Percentiles rank a stretch among this genome's conserved stretches.
Evolutionary conservation across 2,888 invertebrate species (phyloP).

Genomic region (Notodonta ziczac): DNA sequence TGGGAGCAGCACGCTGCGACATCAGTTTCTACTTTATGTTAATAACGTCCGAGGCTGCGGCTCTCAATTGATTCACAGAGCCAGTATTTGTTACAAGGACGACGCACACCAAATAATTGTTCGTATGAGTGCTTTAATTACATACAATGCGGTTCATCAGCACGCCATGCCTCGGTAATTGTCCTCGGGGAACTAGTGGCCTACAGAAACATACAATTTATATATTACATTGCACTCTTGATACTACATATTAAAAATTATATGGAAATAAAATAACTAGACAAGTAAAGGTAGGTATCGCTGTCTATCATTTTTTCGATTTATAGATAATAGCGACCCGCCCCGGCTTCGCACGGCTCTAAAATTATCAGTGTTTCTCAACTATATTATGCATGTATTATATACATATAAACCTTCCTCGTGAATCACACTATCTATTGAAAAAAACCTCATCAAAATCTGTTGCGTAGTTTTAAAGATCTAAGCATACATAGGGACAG

Average conservation of each 20-base stretch:
- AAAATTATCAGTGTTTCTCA: too few species aligned
- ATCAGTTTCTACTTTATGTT: constrained; percentile 49
- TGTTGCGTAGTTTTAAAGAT: too few species aligned
- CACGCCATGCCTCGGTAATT: constrained; percentile 32
- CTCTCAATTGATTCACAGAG: constrained; percentile 62
- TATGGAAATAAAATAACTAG: too few species aligned
- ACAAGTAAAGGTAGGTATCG: too few species aligned
- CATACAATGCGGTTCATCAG: constrained; percentile 33
- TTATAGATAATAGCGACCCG: too few species aligned
- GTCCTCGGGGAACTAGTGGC: constrained; percentile 18
- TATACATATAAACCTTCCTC: too few species aligned
- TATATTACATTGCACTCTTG: neutral
- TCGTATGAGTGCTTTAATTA: constrained; percentile 46
- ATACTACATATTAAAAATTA: neutral
- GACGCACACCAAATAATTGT: constrained; percentile 49
- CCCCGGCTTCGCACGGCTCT: too few species aligned
- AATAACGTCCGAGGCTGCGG: constrained; percentile 45
- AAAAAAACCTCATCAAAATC: too few species aligned
- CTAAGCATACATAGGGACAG: too few species aligned
- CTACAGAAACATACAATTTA: neutral
- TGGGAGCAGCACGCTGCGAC: constrained; percentile 17
- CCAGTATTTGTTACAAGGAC: constrained; percentile 69
- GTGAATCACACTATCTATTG: too few species aligned
- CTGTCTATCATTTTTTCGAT: too few species aligned
- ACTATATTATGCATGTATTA: too few species aligned